phyloP scores from a whole-genome alignment of 2,888 invertebrate species.

The Chymomyza caudatula region DNA sequence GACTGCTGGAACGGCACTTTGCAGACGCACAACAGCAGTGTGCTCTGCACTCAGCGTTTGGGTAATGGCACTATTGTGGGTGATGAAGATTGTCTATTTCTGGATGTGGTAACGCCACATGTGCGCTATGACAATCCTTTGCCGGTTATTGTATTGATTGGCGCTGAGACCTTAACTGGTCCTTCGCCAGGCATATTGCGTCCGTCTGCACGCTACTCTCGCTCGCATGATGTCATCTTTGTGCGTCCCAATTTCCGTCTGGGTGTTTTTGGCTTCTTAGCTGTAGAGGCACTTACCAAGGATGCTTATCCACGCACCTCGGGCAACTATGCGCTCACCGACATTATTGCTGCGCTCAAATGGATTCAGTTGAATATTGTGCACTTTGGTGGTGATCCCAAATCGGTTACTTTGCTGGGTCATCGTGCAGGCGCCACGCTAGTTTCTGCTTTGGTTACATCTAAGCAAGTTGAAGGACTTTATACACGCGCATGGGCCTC shows the following conservation, averaged over 20 bases:
- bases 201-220: slow-evolving; percentile 87
- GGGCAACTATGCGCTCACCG: slow-evolving; percentile 92
- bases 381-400: slow-evolving; percentile 89
- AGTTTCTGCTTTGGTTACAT: slow-evolving; percentile 85
- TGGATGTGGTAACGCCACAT: slow-evolving; percentile 90
- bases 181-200: slow-evolving; percentile 85
- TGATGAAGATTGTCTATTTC: slow-evolving; percentile 88
- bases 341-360: slow-evolving; percentile 85
- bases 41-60: slow-evolving; percentile 85
- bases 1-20: slow-evolving; percentile 89
- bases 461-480: slow-evolving; percentile 81
- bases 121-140: slow-evolving; percentile 87
- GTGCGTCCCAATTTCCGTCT: slow-evolving; percentile 92
- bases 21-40: slow-evolving; percentile 83
- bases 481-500: slow-evolving; percentile 90
- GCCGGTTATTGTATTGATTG: slow-evolving; percentile 90
- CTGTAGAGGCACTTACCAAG: slow-evolving; percentile 84
- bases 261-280: slow-evolving; percentile 89
- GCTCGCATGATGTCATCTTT: slow-evolving; percentile 88
- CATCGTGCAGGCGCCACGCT: slow-evolving; percentile 92
- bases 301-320: slow-evolving; percentile 86
- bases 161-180: slow-evolving; percentile 87
- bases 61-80: slow-evolving; percentile 84
- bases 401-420: slow-evolving; percentile 88
- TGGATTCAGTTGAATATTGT: slow-evolving; percentile 91